Conservation (phyloP, 2,113 vertebrate species). For the Dromaius novaehollandiae region DNA sequence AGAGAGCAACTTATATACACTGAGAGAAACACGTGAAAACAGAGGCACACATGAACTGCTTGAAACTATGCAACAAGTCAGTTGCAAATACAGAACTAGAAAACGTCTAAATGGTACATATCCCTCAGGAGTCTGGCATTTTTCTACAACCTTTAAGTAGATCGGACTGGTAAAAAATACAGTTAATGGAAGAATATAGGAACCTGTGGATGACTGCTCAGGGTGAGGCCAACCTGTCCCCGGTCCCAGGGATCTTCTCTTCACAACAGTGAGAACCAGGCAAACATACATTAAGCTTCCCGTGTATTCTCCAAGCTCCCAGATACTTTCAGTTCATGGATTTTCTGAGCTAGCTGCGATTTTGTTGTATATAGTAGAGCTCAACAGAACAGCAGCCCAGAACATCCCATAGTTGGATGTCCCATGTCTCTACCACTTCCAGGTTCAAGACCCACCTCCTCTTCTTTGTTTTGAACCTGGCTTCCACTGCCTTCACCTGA, state of each 20-base stretch:
- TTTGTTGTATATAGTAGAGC: not conserved
- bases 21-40: no score
- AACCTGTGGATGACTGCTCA: not conserved
- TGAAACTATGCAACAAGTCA: not conserved
- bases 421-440: not conserved
- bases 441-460: not conserved
- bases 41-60: not conserved
- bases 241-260: not conserved
- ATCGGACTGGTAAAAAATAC: not conserved
- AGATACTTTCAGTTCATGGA: not conserved
- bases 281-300: not conserved
- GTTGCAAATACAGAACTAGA: not conserved
- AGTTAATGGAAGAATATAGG: not conserved
- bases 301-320: fast-evolving
- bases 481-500: not conserved
- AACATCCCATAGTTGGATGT: not conserved
- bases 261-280: not conserved
- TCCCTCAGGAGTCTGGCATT: not conserved
- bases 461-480: not conserved
- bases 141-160: not conserved
- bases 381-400: no score
- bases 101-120: not conserved
- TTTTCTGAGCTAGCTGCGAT: not conserved
- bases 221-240: fast-evolving
- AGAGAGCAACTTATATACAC: not conserved